Evolutionary conservation across 1,140 invertebrate genomes (phyloP), one percentile per base, ranked within the genome.

Genomic region (Helicoverpa armigera): DNA sequence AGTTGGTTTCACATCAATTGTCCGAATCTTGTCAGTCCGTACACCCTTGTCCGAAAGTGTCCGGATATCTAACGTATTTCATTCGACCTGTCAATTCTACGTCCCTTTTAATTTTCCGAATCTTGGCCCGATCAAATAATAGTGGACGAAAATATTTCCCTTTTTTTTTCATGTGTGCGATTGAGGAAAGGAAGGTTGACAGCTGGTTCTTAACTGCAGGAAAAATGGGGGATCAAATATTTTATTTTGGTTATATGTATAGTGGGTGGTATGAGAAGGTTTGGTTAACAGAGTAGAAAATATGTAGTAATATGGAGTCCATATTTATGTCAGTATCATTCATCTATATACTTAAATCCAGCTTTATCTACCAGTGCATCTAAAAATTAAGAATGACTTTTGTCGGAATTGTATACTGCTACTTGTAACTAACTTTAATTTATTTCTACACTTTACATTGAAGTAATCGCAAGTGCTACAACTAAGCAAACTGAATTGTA

Each of bases 61-160:
- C 18, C 35, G 48, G 54, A 61, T 75, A 73, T 43, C 53, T 3
- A 73, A 58, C 58, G 58, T 29, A 75, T 50, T 51, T 75, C 18
- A 29, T 61, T 61, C 14, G 2, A 51, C 56, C 58, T 51, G 73
- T 63, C 73, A 60, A 61, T 60, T 48, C 43, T 5, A 31, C n/a
- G 58, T 75, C 73, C 58, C 35, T 63, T 75, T 75, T 61, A 75
- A 75, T 75, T 75, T 61, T 50, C 16, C 43, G 18, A 63, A 51
- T 51, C 58, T 51, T 63, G 43, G 43, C 23, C 11, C 58, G 3
- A 75, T 61, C 58, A 31, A 54, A 54, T 65, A 65, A 69, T 51
- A 69, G 67, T 70, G 16, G 43, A 51, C 11, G 73, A 75, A 51
- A 75, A 75, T 29, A 51, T 51, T 16, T 75, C 5, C 58, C 48